Conservation (phyloP, 2,888 invertebrate species). For the Fabriciana adippe region DNA sequence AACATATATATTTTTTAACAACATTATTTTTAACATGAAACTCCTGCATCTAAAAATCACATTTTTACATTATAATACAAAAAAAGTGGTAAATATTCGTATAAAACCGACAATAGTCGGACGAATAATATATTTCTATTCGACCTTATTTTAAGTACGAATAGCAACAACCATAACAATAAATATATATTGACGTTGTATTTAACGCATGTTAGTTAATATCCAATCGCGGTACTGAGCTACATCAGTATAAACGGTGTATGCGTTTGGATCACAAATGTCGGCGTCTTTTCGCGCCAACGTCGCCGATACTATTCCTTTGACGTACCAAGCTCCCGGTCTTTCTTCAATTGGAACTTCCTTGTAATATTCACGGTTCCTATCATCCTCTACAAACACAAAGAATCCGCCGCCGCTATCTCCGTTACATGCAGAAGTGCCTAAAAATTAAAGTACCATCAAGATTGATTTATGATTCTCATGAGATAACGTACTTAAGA, state of each 20-base stretch:
- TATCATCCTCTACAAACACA: constrained; percentile 55
- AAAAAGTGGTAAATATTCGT: too few species aligned
- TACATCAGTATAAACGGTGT: constrained; percentile 69
- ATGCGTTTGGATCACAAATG: constrained; percentile 67
- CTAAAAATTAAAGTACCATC: constrained; percentile 42
- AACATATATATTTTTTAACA: too few species aligned
- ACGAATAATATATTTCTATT: too few species aligned
- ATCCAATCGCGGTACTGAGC: constrained; percentile 54
- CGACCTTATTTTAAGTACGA: too few species aligned
- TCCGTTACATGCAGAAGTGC: constrained; percentile 74
- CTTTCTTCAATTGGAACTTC: constrained; percentile 29
- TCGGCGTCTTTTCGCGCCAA: constrained; percentile 44
- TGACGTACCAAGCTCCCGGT: constrained; percentile 51
- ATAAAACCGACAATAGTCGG: too few species aligned
- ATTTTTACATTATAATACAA: too few species aligned
- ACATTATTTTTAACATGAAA: too few species aligned
- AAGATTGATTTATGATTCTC: too few species aligned
- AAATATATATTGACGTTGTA: too few species aligned
- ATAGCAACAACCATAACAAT: too few species aligned
- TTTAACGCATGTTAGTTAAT: constrained; percentile 37
- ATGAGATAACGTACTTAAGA: too few species aligned
- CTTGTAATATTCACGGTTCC: constrained; percentile 29
- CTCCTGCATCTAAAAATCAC: too few species aligned
- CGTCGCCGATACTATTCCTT: constrained; percentile 54
- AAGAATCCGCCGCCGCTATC: constrained; percentile 76